Conservation (phyloP, 2,888 invertebrate species). For the Diaperis boleti region DNA sequence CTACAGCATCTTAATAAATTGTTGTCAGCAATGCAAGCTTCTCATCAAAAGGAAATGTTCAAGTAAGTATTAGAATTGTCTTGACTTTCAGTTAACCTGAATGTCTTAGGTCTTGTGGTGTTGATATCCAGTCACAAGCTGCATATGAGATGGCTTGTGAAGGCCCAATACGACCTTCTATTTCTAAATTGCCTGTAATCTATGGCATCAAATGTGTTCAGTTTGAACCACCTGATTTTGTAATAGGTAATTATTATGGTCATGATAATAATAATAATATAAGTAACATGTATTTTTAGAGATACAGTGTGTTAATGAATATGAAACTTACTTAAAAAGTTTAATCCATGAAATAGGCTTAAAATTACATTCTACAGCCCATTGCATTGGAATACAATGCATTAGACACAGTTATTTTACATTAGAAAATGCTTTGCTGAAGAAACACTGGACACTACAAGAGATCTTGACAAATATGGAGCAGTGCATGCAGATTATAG, state of each 20-base stretch:
- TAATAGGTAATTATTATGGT: constrained; percentile 85
- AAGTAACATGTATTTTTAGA: constrained; percentile 75
- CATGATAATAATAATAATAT: too few relatives aligned
- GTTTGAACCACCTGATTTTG: constrained; percentile 86
- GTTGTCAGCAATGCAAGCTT: constrained; percentile 84
- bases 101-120: constrained; percentile 74
- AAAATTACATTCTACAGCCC: constrained; percentile 82
- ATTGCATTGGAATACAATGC: constrained; percentile 84
- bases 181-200: constrained; percentile 79
- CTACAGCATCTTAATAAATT: constrained; percentile 78
- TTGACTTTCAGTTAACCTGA: neutral
- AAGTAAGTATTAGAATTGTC: constrained; percentile 71
- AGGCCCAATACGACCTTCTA: constrained; percentile 83
- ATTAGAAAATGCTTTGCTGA: constrained; percentile 79
- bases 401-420: constrained; percentile 86
- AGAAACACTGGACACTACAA: constrained; percentile 85
- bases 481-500: constrained; percentile 69
- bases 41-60: constrained; percentile 89
- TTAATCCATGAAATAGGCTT: constrained; percentile 88
- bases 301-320: constrained; percentile 89
- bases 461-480: constrained; percentile 77
- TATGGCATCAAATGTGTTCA: constrained; percentile 89
- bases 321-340: constrained; percentile 79
- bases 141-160: constrained; percentile 89
- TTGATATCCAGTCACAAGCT: constrained; percentile 87